Conservation (phyloP, 2,113 vertebrate genomes). For the Stigmatopora nigra region DNA sequence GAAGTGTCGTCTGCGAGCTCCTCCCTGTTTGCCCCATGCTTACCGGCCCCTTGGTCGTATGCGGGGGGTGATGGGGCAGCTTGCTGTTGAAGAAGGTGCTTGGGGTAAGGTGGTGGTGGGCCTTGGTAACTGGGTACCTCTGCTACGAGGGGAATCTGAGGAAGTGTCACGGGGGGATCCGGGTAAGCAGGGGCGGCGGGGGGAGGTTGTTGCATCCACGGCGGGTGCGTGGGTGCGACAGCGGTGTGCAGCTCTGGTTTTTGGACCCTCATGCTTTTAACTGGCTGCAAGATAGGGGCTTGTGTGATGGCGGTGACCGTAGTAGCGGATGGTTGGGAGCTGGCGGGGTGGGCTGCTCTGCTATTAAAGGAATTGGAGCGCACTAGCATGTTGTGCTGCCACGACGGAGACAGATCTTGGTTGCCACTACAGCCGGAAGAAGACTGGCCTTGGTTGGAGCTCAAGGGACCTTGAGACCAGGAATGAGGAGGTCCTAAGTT, state of each 20-base stretch:
- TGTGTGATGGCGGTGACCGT: constrained; percentile 94
- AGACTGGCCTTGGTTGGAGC: constrained; percentile 65
- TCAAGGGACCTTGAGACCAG: constrained; percentile 78
- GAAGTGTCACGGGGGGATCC: constrained; percentile 41
- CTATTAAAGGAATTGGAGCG: constrained; percentile 90
- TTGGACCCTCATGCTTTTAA: constrained; percentile 90
- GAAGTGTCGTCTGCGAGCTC: constrained; percentile 35
- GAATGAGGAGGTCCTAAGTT: constrained; percentile 71
- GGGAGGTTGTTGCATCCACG: constrained; percentile 77
- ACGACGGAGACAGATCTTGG: constrained; percentile 77
- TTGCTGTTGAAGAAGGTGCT: constrained; percentile 83
- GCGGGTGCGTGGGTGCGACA: constrained; percentile 87
- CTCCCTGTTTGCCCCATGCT: constrained; percentile 35
- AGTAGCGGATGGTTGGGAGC: constrained; percentile 86
- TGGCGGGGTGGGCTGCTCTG: constrained; percentile 69
- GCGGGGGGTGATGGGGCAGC: constrained; percentile 61
- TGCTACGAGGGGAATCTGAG: constrained; percentile 43
- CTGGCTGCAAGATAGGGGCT: constrained; percentile 87
- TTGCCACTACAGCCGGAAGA: constrained; percentile 72
- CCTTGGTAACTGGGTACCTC: constrained; percentile 74
- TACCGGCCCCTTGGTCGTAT: constrained; percentile 46
- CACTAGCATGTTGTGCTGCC: constrained; percentile 80
- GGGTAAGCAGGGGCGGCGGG: constrained; percentile 51
- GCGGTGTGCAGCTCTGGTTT: constrained; percentile 95
- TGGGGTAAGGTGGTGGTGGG: constrained; percentile 85